Evolutionary conservation across 2,113 vertebrate genomes (phyloP).

Genomic region (Cettia cetti): DNA sequence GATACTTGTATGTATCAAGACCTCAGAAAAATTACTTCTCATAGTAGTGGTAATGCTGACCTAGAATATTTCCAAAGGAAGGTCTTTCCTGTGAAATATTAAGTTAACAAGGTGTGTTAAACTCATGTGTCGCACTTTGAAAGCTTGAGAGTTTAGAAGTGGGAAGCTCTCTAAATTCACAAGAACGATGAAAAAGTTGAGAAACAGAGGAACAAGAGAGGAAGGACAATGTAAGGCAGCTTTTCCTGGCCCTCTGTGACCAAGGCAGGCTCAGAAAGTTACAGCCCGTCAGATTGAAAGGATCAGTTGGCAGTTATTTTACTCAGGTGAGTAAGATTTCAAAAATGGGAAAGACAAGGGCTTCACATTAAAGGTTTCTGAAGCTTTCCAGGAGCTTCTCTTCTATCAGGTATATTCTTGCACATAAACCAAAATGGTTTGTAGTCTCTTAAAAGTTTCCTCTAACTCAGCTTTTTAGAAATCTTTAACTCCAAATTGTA

Average conservation of each 20-base stretch:
- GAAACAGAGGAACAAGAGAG: not conserved
- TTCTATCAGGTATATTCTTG: not conserved
- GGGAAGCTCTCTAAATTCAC: constrained; percentile 28
- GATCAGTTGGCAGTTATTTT: not conserved
- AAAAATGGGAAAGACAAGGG: not conserved
- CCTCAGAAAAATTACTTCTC: constrained; percentile 2
- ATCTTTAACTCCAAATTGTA: not conserved
- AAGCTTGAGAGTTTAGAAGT: constrained; percentile 25
- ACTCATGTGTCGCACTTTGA: constrained; percentile 21
- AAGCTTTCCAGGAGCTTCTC: not conserved
- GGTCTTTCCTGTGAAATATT: not conserved
- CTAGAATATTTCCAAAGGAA: constrained; percentile 17
- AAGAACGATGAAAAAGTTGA: constrained; percentile 27
- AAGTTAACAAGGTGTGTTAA: constrained; percentile 46
- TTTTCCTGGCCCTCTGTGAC: constrained; percentile 13
- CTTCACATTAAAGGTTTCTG: not conserved
- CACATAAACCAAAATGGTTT: not conserved
- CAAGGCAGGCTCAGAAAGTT: not conserved
- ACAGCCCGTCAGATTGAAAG: not conserved
- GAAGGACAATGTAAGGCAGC: not conserved
- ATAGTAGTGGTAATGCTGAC: not conserved
- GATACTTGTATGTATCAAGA: not conserved
- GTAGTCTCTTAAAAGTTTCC: not conserved
- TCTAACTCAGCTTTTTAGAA: not conserved
- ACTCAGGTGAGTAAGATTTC: not conserved